Base-by-base conservation (phyloP, 1,140 invertebrate genomes). In the Chironomus striatipennis region DNA sequence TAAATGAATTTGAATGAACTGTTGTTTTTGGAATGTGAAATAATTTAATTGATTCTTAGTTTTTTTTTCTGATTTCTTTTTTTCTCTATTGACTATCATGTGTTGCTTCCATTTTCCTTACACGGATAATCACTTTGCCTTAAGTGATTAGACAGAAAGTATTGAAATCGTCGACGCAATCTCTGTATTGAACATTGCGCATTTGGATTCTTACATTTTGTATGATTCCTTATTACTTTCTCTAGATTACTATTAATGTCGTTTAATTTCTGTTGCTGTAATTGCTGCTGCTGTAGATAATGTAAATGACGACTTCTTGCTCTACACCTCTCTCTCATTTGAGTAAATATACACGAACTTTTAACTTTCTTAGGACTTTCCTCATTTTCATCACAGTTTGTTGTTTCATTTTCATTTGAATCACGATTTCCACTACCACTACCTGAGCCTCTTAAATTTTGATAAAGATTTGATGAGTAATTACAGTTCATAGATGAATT, bases 321-420 rank as follows among this genome's bases (percentile, higher is more conserved):
- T 15, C n/a, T 57, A 15, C 12, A 57, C n/a, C 47, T 12, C 47
- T 12, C 12, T 5, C n/a, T 12, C 47, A 57, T 57, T n/a, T n/a
- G 47, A n/a, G 12, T n/a, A 57, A 57, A 57, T 57, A 57, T 57
- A 57, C 47, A 57, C n/a, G 47, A 1, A 57, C 12, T 57, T 57
- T 57, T 57, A 57, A n/a, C 12, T 15, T 57, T 57, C n/a, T 15
- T 57, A n/a, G 47, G 47, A 57, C 9, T 57, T 15, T 57, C 12
- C n/a, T 57, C 47, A 57, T 57, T n/a, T n/a, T 57, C 47, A 57
- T 57, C 47, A 57, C 47, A 57, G 47, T 57, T 57, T 57, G 12
- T 57, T 57, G 0, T 1, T n/a, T 57, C 10, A 57, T 5, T 5
- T 57, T 57, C 12, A 57, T 57, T n/a, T 15, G 12, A 12, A 12